These are phyloP conservation scores for Vireo griseus DNA, from an alignment of 2,797 vertebrate species.

Conservation along the genomic window DNA sequence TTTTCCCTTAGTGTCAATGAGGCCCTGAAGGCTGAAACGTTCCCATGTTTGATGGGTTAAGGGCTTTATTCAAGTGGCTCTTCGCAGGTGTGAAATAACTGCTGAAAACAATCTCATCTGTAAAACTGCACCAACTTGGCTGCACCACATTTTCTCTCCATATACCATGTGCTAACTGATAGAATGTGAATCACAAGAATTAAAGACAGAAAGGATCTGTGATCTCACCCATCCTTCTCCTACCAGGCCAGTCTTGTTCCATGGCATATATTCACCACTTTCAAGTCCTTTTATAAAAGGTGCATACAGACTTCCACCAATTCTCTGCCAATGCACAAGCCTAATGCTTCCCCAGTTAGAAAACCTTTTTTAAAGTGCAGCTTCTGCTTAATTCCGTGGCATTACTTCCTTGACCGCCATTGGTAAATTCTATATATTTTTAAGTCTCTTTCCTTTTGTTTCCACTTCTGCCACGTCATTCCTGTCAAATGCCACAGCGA, in stretches of 20 bases:
- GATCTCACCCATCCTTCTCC: background rate
- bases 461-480: background rate
- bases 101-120: background rate
- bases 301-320: background rate
- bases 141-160: background rate
- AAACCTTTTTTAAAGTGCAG: background rate
- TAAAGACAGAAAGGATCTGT: background rate
- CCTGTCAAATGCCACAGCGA: background rate
- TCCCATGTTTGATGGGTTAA: background rate
- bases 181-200: background rate
- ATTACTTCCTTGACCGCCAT: background rate
- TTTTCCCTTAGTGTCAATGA: background rate
- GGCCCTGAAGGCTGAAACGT: background rate
- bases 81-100: background rate
- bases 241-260: background rate
- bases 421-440: background rate
- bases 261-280: background rate
- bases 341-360: background rate
- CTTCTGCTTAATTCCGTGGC: background rate
- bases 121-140: background rate
- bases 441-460: background rate
- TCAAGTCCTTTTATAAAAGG: background rate
- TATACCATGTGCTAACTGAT: background rate
- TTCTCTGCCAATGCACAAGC: background rate
- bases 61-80: background rate